Conservation (phyloP, 2,797 vertebrate genomes). For the Cephalopachus bancanus region DNA sequence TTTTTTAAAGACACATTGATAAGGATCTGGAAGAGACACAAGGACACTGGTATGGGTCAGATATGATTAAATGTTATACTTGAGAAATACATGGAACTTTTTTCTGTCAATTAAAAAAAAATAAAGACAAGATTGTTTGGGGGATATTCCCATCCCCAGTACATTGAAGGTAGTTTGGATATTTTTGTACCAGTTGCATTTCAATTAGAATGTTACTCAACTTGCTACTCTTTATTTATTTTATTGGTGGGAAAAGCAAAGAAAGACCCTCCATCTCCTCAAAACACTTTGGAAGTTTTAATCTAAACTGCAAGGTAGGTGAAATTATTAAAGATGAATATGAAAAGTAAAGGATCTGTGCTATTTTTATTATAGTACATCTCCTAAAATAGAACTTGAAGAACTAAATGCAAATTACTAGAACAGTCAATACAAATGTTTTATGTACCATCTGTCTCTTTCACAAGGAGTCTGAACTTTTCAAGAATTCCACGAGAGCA, state of each 20-base stretch:
- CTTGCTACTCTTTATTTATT: background rate
- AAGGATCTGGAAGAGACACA: background rate
- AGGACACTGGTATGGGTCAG: background rate
- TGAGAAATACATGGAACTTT: background rate
- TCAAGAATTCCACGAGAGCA: constrained; percentile 94
- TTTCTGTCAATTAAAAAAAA: background rate
- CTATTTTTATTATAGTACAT: background rate
- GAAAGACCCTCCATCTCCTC: background rate
- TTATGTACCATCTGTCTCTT: constrained; percentile 93
- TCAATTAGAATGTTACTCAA: constrained; percentile 88
- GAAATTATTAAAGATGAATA: constrained; percentile 19
- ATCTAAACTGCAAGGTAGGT: background rate
- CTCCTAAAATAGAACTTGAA: constrained; percentile 9
- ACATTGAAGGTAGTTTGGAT: constrained; percentile 87
- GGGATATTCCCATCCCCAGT: constrained; percentile 92
- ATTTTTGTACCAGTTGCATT: constrained; percentile 96
- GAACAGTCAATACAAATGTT: background rate
- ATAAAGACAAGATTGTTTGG: constrained; percentile 83
- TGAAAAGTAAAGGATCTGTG: background rate
- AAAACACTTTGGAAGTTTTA: background rate
- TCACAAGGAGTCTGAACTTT: constrained; percentile 95
- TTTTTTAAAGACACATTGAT: background rate
- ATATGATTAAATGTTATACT: background rate
- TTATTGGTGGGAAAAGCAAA: background rate
- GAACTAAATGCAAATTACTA: background rate